Base-by-base conservation (phyloP, 2,888 invertebrate genomes). In the Sarcophaga subvicina region DNA sequence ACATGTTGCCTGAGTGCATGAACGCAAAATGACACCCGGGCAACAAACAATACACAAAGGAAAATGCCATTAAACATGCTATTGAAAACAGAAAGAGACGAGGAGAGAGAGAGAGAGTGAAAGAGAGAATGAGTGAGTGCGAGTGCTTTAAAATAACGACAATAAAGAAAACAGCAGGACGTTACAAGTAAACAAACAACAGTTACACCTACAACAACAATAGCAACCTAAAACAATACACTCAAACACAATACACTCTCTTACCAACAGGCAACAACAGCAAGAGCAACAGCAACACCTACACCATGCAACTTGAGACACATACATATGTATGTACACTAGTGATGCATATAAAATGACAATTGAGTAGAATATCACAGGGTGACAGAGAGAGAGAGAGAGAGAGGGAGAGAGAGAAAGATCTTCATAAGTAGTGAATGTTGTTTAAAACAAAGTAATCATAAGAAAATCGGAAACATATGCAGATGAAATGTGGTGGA, bases 1-100 rank as follows among this genome's bases (percentile, higher is more conserved):
- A 60, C n/a, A 60, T 72, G 60, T 37, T 60, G 73, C 62, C 80
- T 67, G 22, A 80, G 62, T 59, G 60, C 66, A 67, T 59, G 59
- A 25, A 64, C 49, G 37, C 64, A 64, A 71, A 64, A 64, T 27
- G 17, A 73, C 14, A 73, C 22, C 4, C 14, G 62, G n/a, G 11
- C 17, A n/a, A 72, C n/a, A 66, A 54, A 20, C 12, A 37, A n/a
- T n/a, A 37, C 12, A 67, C 4, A 17, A 45, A 27, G 37, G 12
- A 63, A 63, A 75, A 75, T 49, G 17, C 54, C 66, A 66, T 27
- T 54, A 54, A 10, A 75, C 64, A 64, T 66, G 76, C 49, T 49
- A 63, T 22, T 54, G 54, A 76, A 64, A 76, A 64, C 25, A 25
- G 11, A 45, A 10, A 45, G 25, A 59, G 27, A 67, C 45, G 22